Conservation (phyloP, 2,113 vertebrate species). For the Rostratula benghalensis region DNA sequence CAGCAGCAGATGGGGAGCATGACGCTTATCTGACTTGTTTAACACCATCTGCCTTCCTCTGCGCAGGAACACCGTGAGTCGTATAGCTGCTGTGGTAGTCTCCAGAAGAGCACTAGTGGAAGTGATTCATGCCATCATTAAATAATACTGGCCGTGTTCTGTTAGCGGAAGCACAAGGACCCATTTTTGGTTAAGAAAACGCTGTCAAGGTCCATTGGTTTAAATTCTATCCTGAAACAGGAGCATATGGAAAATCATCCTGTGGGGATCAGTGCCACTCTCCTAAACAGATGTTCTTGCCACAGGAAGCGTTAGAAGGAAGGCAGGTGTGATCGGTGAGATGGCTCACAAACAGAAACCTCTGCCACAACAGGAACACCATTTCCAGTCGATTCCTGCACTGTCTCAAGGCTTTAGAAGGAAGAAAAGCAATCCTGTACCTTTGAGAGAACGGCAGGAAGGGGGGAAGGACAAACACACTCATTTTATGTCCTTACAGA, state of each 20-base stretch:
- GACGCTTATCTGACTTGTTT: not conserved
- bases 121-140: not conserved
- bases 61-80: not conserved
- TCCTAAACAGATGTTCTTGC: slow-evolving; percentile 42
- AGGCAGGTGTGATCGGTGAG: slow-evolving; percentile 37
- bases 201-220: slow-evolving; percentile 7
- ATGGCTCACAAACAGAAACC: not conserved
- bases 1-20: not conserved
- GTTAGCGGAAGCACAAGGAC: not conserved
- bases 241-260: slow-evolving; percentile 2
- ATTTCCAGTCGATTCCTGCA: not conserved
- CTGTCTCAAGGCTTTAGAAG: not conserved
- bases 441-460: not conserved
- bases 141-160: not conserved
- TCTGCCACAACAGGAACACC: not conserved
- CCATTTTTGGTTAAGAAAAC: slow-evolving; percentile 26
- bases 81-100: not conserved
- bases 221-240: slow-evolving; percentile 5
- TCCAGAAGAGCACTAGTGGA: not conserved
- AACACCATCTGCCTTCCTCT: not conserved
- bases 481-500: not conserved
- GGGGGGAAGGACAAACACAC: not conserved
- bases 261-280: not conserved
- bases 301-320: not conserved
- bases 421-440: not conserved